These are phyloP conservation scores for Bombyx mori DNA, from an alignment of 1,140 invertebrate species.

Conservation along the genomic window ASM3026992v2 NC_085110.1:12379001-12379500, in stretches of 20 bases:
- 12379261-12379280: constrained; percentile 46
- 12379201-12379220: constrained; percentile 38
- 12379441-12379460: too few relatives aligned
- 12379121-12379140: background rate
- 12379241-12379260: constrained; percentile 43
- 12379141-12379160: background rate
- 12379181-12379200: constrained; percentile 20
- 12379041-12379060: too few relatives aligned
- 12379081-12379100: too few relatives aligned
- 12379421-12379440: too few relatives aligned
- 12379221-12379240: constrained; percentile 53
- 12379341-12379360: background rate
- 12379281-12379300: constrained; percentile 42
- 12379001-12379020: too few relatives aligned
- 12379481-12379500: too few relatives aligned
- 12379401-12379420: too few relatives aligned
- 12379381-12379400: background rate
- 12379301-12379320: constrained; percentile 28
- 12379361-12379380: constrained; percentile 3
- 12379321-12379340: constrained; percentile 26
- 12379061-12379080: too few relatives aligned
- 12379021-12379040: too few relatives aligned
- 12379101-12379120: too few relatives aligned
- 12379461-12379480: too few relatives aligned
- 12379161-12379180: background rate